Evolutionary conservation across 1,140 invertebrate genomes (phyloP), one percentile per base, ranked within the genome.

Genomic region (Oryzaephilus surinamensis): DNA sequence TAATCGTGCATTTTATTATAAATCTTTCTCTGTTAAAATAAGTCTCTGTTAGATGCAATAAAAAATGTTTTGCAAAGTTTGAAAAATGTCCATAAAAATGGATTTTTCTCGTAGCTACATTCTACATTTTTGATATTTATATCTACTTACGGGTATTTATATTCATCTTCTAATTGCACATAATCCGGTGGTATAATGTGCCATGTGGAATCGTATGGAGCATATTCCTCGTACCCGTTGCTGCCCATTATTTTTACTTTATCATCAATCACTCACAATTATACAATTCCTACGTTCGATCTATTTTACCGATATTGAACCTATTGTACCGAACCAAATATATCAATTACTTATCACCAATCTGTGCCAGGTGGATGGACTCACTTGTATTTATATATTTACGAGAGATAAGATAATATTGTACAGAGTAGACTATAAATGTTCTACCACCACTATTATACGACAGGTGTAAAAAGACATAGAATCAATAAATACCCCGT

Each of bases 181-280:
- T 81, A 80, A 61, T 80, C 77, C 46, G 76, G 74, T 6, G 77
- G 77, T 38, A 77, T 73, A 28, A 77, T 66, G 43, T 77, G 69
- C 77, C 77, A 80, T 45, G 69, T 69, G 46, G 70, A 66, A 50
- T 80, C 77, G 49, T 79, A 79, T n/a, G 44, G 27, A 13, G 50
- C 11, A 27, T 34, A 52, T 33, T 52, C 46, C 12, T 55, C 53
- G 32, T 53, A 55, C 33, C 45, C 51, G 30, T 38, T 41, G 23
- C 44, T 46, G 11, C 45, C 38, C 33, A 50, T 46, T 43, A 20
- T 38, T 26, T 38, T 12, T n/a, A n/a, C n/a, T 36, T 33, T 32
- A 33, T 33, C 37, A 29, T 20, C 30, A 31, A 34, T 24, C 24
- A 24, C 24, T 26, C 3, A 4, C 7, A 26, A 37, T 12, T 37